Conservation (phyloP, 2,797 vertebrate genomes). For the Chaetodon trifasciatus region DNA sequence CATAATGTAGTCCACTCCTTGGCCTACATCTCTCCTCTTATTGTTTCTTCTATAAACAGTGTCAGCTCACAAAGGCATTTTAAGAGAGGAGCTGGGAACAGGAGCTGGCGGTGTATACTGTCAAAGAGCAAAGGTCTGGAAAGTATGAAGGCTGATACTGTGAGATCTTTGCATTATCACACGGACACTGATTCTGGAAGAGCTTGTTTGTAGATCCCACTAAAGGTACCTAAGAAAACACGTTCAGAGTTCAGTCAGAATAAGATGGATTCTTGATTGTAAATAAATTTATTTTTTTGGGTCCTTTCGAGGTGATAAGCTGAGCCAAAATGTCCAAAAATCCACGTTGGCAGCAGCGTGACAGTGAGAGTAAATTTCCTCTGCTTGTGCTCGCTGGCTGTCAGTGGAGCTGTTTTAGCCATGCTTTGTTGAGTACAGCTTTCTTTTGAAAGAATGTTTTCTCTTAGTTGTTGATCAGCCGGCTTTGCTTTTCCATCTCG, state of each 20-base stretch:
- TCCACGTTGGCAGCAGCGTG: background rate
- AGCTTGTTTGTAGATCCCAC: background rate
- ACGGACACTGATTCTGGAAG: background rate
- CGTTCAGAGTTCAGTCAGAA: background rate
- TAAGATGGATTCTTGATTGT: background rate
- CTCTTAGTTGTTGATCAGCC: background rate
- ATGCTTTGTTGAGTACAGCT: background rate
- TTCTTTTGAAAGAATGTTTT: background rate
- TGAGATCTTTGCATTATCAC: background rate
- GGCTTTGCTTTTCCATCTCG: background rate
- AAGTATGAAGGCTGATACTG: slow-evolving; percentile 5
- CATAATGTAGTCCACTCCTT: slow-evolving; percentile 30
- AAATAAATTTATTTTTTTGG: background rate
- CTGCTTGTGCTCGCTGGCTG: background rate
- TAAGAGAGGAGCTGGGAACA: slow-evolving; percentile 30
- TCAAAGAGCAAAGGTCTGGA: slow-evolving; percentile 17
- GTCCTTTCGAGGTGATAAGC: background rate
- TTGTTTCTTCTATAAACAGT: slow-evolving; percentile 65
- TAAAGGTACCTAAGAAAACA: background rate
- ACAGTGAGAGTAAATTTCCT: background rate
- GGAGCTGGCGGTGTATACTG: slow-evolving; percentile 15
- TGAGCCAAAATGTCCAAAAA: background rate
- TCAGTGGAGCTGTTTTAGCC: background rate
- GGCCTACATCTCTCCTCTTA: slow-evolving; percentile 49
- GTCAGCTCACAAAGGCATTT: slow-evolving; percentile 32